Conservation (phyloP, 1,140 invertebrate genomes). For the Drosophila oshimai region DNA sequence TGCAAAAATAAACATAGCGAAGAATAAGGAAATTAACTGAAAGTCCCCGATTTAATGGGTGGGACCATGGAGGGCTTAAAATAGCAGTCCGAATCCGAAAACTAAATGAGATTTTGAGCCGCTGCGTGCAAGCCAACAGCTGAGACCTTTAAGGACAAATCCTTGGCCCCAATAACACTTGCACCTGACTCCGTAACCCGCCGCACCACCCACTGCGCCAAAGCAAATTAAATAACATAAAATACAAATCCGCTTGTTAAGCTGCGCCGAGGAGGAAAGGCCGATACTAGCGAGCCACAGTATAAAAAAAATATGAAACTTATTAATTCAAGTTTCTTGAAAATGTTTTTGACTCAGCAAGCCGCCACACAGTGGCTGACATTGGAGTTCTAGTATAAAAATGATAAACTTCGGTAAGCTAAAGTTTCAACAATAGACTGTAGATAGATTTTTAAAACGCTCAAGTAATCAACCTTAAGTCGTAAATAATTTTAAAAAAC, state of each 20-base stretch:
- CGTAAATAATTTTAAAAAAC: too few relatives aligned
- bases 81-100: conserved; percentile 23
- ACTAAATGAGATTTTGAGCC: conserved; percentile 70
- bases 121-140: conserved; percentile 47
- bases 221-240: conserved; percentile 71
- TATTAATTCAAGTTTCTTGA: conserved; percentile 66
- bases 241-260: conserved; percentile 61
- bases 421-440: too few relatives aligned
- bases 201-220: not conserved
- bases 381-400: too few relatives aligned
- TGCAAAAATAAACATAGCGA: conserved; percentile 20
- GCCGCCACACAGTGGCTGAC: conserved; percentile 5
- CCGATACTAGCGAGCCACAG: conserved; percentile 28
- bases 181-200: conserved; percentile 10
- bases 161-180: conserved; percentile 20
- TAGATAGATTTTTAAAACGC: too few relatives aligned
- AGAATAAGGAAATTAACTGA: conserved; percentile 26
- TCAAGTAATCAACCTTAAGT: too few relatives aligned
- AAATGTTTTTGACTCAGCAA: not conserved
- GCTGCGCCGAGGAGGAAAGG: not conserved
- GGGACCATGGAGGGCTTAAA: too few relatives aligned
- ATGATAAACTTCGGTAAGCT: too few relatives aligned
- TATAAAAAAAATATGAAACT: conserved; percentile 63
- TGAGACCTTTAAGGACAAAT: conserved; percentile 54
- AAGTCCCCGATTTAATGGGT: conserved; percentile 17